Evolutionary conservation across 2,113 vertebrate species (phyloP).

Genomic region (Plecturocebus donacophilus): DNA sequence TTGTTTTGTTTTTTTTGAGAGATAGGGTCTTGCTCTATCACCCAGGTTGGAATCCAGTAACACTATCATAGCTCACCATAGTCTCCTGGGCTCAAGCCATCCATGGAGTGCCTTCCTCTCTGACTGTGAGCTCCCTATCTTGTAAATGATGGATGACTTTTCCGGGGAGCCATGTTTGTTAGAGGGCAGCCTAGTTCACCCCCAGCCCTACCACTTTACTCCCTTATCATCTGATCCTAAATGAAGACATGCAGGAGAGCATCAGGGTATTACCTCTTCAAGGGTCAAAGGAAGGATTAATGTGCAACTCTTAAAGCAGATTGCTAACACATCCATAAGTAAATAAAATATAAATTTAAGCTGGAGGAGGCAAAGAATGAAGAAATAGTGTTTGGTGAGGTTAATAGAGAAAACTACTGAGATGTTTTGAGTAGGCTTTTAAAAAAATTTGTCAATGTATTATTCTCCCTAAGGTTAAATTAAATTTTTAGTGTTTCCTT

Average conservation of each 20-base stretch:
- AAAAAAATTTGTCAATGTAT: neutral
- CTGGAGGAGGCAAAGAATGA: neutral
- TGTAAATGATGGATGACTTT: neutral
- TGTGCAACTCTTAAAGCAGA: neutral
- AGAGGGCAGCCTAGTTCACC: neutral
- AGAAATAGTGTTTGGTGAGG: neutral
- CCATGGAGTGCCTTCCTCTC: neutral
- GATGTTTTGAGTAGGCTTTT: neutral
- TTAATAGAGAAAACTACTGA: neutral
- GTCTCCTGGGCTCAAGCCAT: too few species aligned
- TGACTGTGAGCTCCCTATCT: neutral
- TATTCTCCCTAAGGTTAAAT: conserved; percentile 42
- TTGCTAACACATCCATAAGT: neutral
- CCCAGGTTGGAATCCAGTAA: too few species aligned
- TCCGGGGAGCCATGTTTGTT: neutral
- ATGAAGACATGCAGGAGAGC: neutral
- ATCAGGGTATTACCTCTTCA: neutral
- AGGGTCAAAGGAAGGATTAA: neutral
- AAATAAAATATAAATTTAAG: neutral
- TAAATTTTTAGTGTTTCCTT: conserved; percentile 19
- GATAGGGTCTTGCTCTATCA: too few species aligned
- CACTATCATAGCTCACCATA: too few species aligned
- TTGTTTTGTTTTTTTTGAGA: too few species aligned
- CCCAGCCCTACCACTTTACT: neutral
- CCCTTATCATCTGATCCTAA: conserved; percentile 9